Evolutionary conservation across 2,113 vertebrate genomes (phyloP).

Genomic region (Lethenteron camtschaticum): DNA sequence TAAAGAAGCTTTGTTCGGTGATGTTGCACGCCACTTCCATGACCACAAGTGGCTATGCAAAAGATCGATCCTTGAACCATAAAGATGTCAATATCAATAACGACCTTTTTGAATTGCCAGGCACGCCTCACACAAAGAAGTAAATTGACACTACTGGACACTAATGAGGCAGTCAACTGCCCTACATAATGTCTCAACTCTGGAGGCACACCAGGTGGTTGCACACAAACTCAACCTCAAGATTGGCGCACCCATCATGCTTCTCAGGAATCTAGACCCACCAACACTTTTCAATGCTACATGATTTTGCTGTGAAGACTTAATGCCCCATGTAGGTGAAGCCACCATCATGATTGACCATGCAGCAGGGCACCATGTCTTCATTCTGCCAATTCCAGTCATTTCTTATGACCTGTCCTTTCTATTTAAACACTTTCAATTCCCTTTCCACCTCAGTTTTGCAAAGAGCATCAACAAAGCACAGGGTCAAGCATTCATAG

Average conservation of each 20-base stretch:
- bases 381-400: background rate
- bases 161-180: background rate
- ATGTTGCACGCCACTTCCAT: too few species aligned
- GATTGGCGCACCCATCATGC: slow-evolving; percentile 2
- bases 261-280: slow-evolving; percentile 2
- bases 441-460: background rate
- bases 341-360: slow-evolving; percentile 1
- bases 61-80: too few species aligned
- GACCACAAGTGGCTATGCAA: too few species aligned
- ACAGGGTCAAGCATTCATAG: background rate
- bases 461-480: slow-evolving; percentile 1
- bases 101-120: too few species aligned
- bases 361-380: background rate
- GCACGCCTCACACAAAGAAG: too few species aligned
- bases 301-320: background rate
- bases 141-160: too few species aligned
- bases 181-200: background rate
- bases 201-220: background rate
- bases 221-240: background rate
- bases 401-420: background rate
- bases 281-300: background rate
- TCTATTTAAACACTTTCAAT: background rate
- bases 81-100: too few species aligned
- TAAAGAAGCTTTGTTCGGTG: too few species aligned
- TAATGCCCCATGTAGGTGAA: background rate